These are phyloP conservation scores for Torymus aiolomorphi DNA, from an alignment of 2,888 invertebrate genomes.

Conservation along the genomic window DNA sequence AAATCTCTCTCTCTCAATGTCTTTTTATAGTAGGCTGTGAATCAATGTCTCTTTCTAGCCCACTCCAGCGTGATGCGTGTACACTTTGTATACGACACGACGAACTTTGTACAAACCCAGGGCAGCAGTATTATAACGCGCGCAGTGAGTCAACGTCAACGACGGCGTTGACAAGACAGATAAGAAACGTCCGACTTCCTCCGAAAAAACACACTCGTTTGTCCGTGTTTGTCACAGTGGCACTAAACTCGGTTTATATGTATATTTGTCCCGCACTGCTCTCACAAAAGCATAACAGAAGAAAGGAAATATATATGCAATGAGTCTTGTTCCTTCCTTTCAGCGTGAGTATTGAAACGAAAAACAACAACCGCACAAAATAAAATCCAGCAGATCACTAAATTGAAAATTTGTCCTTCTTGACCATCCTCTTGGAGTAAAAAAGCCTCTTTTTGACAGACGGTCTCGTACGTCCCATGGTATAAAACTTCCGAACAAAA, in stretches of 20 bases:
- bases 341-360: no score
- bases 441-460: constrained; percentile 63
- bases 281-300: background rate
- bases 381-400: constrained; percentile 33
- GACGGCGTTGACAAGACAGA: constrained; percentile 21
- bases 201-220: background rate
- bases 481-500: constrained; percentile 23
- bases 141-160: constrained; percentile 42
- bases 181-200: constrained; percentile 33
- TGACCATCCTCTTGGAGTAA: constrained; percentile 63
- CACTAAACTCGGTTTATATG: background rate
- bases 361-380: background rate
- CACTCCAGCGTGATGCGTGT: no score
- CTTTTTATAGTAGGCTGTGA: background rate
- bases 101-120: constrained; percentile 35
- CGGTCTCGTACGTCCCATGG: constrained; percentile 65
- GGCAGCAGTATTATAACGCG: background rate
- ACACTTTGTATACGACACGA: background rate
- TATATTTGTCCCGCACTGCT: background rate
- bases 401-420: constrained; percentile 63
- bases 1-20: no score
- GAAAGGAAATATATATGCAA: no score
- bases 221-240: background rate
- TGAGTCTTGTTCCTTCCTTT: no score
- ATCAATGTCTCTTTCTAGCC: background rate